Base-by-base conservation (phyloP, 2,888 invertebrate genomes). In the Sussaba pulchella region DNA sequence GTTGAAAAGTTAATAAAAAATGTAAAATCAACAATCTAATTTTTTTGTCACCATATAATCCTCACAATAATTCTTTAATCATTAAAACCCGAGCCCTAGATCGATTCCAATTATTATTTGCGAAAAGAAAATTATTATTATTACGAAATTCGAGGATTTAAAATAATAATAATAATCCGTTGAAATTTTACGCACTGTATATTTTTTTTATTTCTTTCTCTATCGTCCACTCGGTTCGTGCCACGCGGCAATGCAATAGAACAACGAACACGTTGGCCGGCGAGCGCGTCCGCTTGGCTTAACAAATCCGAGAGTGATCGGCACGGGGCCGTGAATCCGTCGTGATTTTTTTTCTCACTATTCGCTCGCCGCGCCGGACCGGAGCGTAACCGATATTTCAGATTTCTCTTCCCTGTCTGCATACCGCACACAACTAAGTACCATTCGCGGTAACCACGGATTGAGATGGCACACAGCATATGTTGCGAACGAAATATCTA, bases 311-410 rank as follows among this genome's bases (percentile, higher is more conserved):
- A 76, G 76, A 80, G 75, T 72, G 80, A 80, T 80, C 75, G 80
- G 71, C 80, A 80, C 80, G 80, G 75, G 80, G 80, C 80, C 80
- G 80, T 80, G 80, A 80, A 80, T 80, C 80, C 80, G 80, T 47
- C 66, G 39, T 75, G 61, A 67, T 75, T 70, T 78, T 69, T 78
- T 78, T 80, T 80, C 45, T 69, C 63, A 47, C 36, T 41, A 36
- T 36, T 54, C 24, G 41, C 63, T 63, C 79, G 71, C 75, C 67
- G 59, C 75, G 75, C 71, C 70, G 64, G 74, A 69, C 57, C 64
- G 71, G 17, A 74, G 70, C 79, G 74, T 75, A 70, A 75, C 74
- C 70, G 59, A 79, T 79, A 70, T 75, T 79, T 75, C 71, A 80
- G 79, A 80, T 80, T 80, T 80, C 80, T 75, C 80, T 76, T 80